Conservation (phyloP, 2,888 invertebrate species). For the Serrognathus titanus region DNA sequence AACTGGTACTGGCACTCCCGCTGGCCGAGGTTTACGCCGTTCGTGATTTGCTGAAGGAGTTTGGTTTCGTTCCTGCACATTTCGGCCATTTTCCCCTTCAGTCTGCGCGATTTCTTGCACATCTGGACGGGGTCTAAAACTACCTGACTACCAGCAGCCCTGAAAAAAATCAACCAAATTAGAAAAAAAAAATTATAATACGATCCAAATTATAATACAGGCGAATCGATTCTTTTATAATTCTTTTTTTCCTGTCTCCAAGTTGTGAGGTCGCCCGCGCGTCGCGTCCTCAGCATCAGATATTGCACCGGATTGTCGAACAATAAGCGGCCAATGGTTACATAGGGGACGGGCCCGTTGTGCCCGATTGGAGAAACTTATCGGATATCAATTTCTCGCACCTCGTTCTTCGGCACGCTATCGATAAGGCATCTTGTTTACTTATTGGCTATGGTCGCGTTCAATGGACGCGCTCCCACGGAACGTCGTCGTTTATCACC, state of each 20-base stretch:
- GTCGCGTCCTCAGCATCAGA: background rate
- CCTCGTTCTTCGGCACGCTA: conserved; percentile 25
- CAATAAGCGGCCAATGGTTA: background rate
- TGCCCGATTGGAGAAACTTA: conserved; percentile 2
- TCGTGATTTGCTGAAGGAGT: conserved; percentile 77
- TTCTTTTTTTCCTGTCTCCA: too few relatives aligned
- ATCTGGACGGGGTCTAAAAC: conserved; percentile 86
- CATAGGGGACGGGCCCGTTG: background rate
- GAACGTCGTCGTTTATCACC: conserved; percentile 7
- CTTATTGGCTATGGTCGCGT: conserved; percentile 21
- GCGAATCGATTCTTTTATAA: too few relatives aligned
- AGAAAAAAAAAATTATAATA: background rate
- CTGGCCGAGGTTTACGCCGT: conserved; percentile 78
- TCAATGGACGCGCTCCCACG: background rate
- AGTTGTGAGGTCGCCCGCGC: too few relatives aligned
- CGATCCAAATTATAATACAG: background rate
- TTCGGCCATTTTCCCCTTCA: conserved; percentile 73
- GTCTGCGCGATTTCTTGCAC: conserved; percentile 79
- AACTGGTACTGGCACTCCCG: conserved; percentile 87
- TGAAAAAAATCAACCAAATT: conserved; percentile 38
- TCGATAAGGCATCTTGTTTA: conserved; percentile 28
- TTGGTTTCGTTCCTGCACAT: conserved; percentile 82
- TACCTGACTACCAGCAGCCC: conserved; percentile 79
- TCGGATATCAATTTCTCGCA: conserved; percentile 30
- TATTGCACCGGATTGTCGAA: background rate